phyloP scores from a whole-genome alignment of 2,888 invertebrate genomes.

The Drosophila pseudotakahashii region DNA sequence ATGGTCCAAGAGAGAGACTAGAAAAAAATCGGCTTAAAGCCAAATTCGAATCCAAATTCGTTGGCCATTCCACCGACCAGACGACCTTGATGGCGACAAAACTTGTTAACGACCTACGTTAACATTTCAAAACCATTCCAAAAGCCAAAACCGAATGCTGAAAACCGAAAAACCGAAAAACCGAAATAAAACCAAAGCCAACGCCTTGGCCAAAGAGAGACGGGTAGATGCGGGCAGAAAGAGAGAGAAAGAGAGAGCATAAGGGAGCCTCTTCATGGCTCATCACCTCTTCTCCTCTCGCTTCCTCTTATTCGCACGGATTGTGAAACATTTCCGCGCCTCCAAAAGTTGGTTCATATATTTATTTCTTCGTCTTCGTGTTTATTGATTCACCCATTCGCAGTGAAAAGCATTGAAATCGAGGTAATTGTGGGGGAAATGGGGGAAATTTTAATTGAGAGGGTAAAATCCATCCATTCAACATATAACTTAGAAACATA shows the following conservation, averaged over 20 bases:
- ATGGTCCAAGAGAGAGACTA: too few relatives aligned
- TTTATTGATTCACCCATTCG: slow-evolving; percentile 19
- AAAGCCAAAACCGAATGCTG: slow-evolving; percentile 34
- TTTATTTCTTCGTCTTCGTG: slow-evolving; percentile 20
- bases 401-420: slow-evolving; percentile 10
- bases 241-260: slow-evolving; percentile 2
- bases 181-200: slow-evolving; percentile 22
- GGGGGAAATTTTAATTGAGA: background rate
- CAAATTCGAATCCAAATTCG: slow-evolving; percentile 10
- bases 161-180: slow-evolving; percentile 16
- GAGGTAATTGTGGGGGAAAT: slow-evolving; percentile 5
- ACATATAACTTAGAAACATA: too few relatives aligned
- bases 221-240: background rate
- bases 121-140: slow-evolving; percentile 54
- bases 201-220: slow-evolving; percentile 24
- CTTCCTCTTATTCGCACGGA: slow-evolving; percentile 25
- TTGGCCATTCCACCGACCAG: slow-evolving; percentile 18
- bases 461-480: too few relatives aligned
- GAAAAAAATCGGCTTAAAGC: background rate
- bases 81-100: slow-evolving; percentile 62
- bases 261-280: slow-evolving; percentile 5
- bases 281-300: slow-evolving; percentile 23
- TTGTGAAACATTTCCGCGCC: slow-evolving; percentile 36
- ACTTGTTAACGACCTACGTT: slow-evolving; percentile 65
- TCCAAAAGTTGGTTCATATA: slow-evolving; percentile 26